A percentile compares a stretch with the other conserved stretches of the same genome.
Evolutionary conservation across 2,797 vertebrate genomes (phyloP).

Genomic region (Lutjanus argentimaculatus): DNA sequence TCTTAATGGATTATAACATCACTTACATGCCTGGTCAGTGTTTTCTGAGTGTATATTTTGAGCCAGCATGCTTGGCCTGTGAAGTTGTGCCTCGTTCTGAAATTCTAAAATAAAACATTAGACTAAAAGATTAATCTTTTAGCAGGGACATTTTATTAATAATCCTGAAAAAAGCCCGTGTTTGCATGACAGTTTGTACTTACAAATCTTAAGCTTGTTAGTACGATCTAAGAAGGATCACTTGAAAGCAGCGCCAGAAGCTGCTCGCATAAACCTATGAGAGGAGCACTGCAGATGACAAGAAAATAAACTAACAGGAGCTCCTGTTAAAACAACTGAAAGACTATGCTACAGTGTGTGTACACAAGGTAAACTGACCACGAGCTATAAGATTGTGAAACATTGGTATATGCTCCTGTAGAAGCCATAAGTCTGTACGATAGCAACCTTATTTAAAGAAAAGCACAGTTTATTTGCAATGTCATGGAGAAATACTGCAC

Average conservation of each 20-base stretch:
- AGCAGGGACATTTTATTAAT: conserved; percentile 5
- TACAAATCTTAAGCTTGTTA: conserved; percentile 3
- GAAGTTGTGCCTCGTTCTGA: not conserved
- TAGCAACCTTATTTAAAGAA: too few species aligned
- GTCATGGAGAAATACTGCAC: too few species aligned
- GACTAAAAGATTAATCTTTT: conserved; percentile 14
- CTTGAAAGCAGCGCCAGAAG: conserved; percentile 24
- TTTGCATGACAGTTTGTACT: conserved; percentile 10
- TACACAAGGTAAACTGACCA: too few species aligned
- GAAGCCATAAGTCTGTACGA: too few species aligned
- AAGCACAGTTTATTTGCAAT: too few species aligned
- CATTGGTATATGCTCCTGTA: too few species aligned
- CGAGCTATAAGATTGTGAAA: too few species aligned
- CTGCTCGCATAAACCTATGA: not conserved
- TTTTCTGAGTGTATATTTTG: not conserved
- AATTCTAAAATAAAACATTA: conserved; percentile 20
- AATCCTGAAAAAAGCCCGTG: not conserved
- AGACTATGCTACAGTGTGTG: not conserved
- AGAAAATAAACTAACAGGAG: not conserved
- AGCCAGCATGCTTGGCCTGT: not conserved
- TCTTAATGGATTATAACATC: not conserved
- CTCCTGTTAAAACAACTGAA: not conserved
- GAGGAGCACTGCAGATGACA: not conserved
- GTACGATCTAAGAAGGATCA: not conserved
- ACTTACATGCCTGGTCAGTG: not conserved